phyloP scores from a whole-genome alignment of 23 tunicate genomes.

The Diplosoma virens region DNA sequence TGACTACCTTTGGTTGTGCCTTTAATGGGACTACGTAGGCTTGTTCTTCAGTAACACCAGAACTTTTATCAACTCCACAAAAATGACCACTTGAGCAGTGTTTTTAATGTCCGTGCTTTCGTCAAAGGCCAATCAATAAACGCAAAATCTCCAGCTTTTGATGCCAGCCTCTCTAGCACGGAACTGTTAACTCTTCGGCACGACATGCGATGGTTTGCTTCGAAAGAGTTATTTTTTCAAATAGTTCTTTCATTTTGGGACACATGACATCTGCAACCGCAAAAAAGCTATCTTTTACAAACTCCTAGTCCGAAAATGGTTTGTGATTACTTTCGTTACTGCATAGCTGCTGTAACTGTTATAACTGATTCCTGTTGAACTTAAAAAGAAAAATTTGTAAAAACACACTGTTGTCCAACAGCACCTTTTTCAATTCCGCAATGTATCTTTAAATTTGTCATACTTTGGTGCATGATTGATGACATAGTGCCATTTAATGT shows the following conservation, averaged over 20 bases:
- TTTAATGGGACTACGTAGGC: slow-evolving; percentile 24
- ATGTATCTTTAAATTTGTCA: slow-evolving; percentile 15
- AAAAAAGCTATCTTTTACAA: slow-evolving; percentile 31
- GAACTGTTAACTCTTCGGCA: slow-evolving; percentile 9
- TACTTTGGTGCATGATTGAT: slow-evolving; percentile 25
- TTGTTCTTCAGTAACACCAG: slow-evolving; percentile 22
- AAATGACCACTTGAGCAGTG: slow-evolving; percentile 37
- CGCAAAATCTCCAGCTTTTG: slow-evolving; percentile 24
- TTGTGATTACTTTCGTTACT: slow-evolving; percentile 61
- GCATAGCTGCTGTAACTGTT: slow-evolving; percentile 49
- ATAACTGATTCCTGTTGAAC: slow-evolving; percentile 54
- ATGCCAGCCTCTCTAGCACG: slow-evolving; percentile 8
- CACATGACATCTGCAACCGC: slow-evolving; percentile 27
- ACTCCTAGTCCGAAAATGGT: slow-evolving; percentile 42
- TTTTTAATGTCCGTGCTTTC: slow-evolving; percentile 31
- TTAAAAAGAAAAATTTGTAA: slow-evolving; percentile 44
- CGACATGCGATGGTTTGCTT: slow-evolving; percentile 22
- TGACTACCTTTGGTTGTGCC: slow-evolving; percentile 30
- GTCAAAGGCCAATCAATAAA: slow-evolving; percentile 32
- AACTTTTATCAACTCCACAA: slow-evolving; percentile 23
- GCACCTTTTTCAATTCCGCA: slow-evolving; percentile 15
- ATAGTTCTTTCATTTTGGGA: slow-evolving; percentile 34
- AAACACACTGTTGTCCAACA: slow-evolving; percentile 35
- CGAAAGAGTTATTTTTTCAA: slow-evolving; percentile 33
- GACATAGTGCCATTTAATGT: slow-evolving; percentile 31